Percentiles rank a stretch among this genome's conserved stretches.
phyloP scores from a whole-genome alignment of 2,797 vertebrate genomes.

The Scarus forsteni region DNA sequence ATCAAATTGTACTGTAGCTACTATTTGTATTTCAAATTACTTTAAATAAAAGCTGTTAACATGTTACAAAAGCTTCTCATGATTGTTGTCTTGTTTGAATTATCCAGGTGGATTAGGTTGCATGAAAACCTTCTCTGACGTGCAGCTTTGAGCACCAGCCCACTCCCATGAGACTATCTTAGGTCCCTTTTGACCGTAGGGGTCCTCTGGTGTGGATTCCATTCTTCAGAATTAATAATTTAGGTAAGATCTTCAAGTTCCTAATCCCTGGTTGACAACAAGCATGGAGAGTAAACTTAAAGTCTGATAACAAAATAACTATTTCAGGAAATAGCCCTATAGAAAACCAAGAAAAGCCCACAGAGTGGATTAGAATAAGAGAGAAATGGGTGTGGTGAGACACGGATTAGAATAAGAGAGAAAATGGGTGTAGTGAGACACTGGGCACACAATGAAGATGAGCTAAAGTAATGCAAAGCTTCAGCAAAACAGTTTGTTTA shows the following conservation, averaged over 20 bases:
- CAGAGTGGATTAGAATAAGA: constrained; percentile 1
- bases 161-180: constrained; percentile 56
- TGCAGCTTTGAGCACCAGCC: constrained; percentile 41
- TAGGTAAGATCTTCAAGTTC: constrained; percentile 61
- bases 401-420: constrained; percentile 1
- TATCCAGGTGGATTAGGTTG: constrained; percentile 52
- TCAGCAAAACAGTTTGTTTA: constrained; percentile 74
- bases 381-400: constrained; percentile 6
- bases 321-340: neutral
- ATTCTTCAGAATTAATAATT: constrained; percentile 78
- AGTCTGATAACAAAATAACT: neutral
- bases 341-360: constrained; percentile 13
- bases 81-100: constrained; percentile 33
- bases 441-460: constrained; percentile 34
- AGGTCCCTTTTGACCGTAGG: constrained; percentile 52
- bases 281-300: constrained; percentile 13
- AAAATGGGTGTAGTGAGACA: constrained; percentile 8
- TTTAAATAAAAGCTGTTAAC: constrained; percentile 21
- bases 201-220: constrained; percentile 78
- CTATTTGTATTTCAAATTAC: neutral
- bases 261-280: constrained; percentile 30
- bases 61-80: constrained; percentile 27
- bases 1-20: neutral
- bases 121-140: constrained; percentile 43
- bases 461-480: constrained; percentile 54